phyloP scores from a whole-genome alignment of 53 echinoderm and acorn worm species.

The Temnopleurus reevesii region DNA sequence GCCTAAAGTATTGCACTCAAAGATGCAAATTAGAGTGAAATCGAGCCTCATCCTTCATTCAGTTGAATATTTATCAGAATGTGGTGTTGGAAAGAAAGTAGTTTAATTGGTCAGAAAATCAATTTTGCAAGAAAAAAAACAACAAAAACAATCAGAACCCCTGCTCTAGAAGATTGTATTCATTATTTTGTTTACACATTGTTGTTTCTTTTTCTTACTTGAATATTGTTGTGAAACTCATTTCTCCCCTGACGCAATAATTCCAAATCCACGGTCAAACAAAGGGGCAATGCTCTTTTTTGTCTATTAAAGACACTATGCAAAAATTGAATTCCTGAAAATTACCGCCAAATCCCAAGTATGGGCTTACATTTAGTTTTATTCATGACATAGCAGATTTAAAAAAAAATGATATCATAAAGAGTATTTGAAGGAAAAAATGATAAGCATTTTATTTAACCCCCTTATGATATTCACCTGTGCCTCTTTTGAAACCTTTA shows the following conservation, averaged over 20 bases:
- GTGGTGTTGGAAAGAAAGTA: not conserved
- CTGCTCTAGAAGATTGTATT: not conserved
- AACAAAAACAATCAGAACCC: too few relatives aligned
- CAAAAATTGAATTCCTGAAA: too few relatives aligned
- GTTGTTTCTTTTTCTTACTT: not conserved
- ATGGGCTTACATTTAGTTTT: too few relatives aligned
- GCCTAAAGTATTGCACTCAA: not conserved
- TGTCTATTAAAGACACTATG: too few relatives aligned
- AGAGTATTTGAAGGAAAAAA: too few relatives aligned
- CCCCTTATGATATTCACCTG: not conserved
- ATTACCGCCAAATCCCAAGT: too few relatives aligned
- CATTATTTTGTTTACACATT: conserved; percentile 8
- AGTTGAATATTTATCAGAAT: not conserved
- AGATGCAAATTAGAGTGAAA: not conserved
- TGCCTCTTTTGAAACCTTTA: conserved; percentile 1
- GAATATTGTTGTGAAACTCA: conserved; percentile 17
- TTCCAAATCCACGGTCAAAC: too few relatives aligned
- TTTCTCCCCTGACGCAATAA: conserved; percentile 58
- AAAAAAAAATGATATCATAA: not conserved
- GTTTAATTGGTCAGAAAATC: too few relatives aligned
- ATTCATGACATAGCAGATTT: too few relatives aligned
- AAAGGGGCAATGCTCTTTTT: too few relatives aligned
- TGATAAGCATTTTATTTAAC: too few relatives aligned
- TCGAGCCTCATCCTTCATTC: not conserved
- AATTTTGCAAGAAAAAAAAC: too few relatives aligned